Evolutionary conservation across 2,888 invertebrate species (phyloP).

Genomic region (Psylliodes chrysocephalus): DNA sequence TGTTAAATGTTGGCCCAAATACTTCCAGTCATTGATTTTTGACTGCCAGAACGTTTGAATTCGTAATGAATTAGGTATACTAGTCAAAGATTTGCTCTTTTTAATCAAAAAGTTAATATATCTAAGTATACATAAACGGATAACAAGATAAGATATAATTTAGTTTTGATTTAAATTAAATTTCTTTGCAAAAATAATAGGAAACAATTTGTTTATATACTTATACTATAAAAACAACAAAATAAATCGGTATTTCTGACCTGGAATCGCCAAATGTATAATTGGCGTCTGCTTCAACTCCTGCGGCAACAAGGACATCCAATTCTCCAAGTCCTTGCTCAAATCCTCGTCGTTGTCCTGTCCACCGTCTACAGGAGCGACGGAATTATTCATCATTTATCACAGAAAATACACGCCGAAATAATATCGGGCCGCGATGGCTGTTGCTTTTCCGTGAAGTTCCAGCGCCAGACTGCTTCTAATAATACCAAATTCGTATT

Average conservation of each 20-base stretch:
- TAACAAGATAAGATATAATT: no score
- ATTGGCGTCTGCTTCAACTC: slow-evolving; percentile 71
- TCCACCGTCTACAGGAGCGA: not conserved
- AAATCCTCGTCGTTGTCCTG: slow-evolving; percentile 32
- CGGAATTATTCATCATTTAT: slow-evolving; percentile 10
- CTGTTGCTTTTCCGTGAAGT: slow-evolving; percentile 1
- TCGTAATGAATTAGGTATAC: no score
- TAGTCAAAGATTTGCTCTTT: no score
- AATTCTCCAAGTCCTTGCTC: slow-evolving; percentile 68
- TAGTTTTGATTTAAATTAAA: no score
- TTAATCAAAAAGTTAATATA: no score
- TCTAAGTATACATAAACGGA: no score
- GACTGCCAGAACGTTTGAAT: no score
- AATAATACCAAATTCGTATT: slow-evolving; percentile 25
- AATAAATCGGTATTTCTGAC: slow-evolving; percentile 61
- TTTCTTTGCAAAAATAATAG: no score
- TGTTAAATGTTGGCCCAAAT: no score
- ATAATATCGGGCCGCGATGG: not conserved
- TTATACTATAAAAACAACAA: no score
- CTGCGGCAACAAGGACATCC: slow-evolving; percentile 77
- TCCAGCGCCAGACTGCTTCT: slow-evolving; percentile 22
- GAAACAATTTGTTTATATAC: no score
- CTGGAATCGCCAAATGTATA: slow-evolving; percentile 80
- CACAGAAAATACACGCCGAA: slow-evolving; percentile 7
- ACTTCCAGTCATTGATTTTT: no score